These are phyloP conservation scores for Caerostris extrusa DNA, from an alignment of 1,140 invertebrate genomes.

Conservation along the genomic window DNA sequence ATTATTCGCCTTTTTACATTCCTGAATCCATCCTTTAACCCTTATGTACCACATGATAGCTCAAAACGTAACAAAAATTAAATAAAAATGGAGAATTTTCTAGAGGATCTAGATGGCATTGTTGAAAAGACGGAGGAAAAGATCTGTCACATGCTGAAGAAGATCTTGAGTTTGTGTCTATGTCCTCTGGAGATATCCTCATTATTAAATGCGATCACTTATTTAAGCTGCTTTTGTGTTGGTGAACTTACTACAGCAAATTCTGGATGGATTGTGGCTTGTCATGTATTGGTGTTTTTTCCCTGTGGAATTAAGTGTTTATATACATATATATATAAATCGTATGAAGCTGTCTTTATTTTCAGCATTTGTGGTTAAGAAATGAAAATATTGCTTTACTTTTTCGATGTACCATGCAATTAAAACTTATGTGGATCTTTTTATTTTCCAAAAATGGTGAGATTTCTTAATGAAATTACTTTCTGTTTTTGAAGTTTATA, in stretches of 20 bases:
- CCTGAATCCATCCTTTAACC: slow-evolving; percentile 53
- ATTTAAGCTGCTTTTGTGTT: background rate
- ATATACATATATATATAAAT: background rate
- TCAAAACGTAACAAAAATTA: slow-evolving; percentile 56
- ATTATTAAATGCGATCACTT: slow-evolving; percentile 11
- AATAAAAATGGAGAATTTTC: background rate
- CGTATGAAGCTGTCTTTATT: background rate
- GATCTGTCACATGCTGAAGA: no score
- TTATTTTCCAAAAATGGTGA: no score
- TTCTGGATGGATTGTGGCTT: background rate
- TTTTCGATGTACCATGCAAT: background rate
- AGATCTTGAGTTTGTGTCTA: background rate
- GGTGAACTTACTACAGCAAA: background rate
- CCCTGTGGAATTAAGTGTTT: no score
- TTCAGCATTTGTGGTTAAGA: background rate
- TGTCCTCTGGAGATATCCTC: background rate
- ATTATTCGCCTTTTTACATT: background rate
- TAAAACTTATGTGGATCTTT: no score
- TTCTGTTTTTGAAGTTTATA: no score
- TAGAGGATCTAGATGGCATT: background rate
- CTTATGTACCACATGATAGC: slow-evolving; percentile 35
- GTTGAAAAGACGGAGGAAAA: no score
- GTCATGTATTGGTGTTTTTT: no score
- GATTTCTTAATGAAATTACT: no score
- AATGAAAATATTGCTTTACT: background rate